Evolutionary conservation across 2,888 invertebrate genomes (phyloP), one percentile per base, ranked within the genome.

Genomic region (Xanthorhoe spadicearia): DNA sequence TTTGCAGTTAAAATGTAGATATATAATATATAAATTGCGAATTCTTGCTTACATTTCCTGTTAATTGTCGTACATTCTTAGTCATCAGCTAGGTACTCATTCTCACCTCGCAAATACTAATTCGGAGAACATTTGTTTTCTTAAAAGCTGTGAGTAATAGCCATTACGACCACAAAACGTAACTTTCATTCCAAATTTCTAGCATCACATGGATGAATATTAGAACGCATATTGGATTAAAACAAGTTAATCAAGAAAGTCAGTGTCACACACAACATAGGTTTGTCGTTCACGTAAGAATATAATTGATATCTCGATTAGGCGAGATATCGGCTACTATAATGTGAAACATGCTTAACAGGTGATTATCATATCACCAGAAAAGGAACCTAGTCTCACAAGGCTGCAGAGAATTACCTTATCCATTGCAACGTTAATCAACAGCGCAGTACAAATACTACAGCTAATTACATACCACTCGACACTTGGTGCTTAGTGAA

Each of bases 401-500:
- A 69, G 68, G 64, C 59, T 23, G 28, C 52, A 49, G 48, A 70
- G 63, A 68, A 71, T 63, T 64, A 28, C 63, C 57, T 65, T 65
- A 64, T 68, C 61, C 60, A 66, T 51, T 49, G 49, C 48, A 63
- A 35, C 53, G 43, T 64, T 59, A 65, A 61, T 67, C 48, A 60
- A 48, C 84, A 83, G 83, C 83, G 82, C 81, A 71, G 73, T 78
- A 77, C 78, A 75, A 79, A 81, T 78, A 79, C 76, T 75, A 80
- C 76, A 74, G 75, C 77, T 83, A 85, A 86, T 86, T 83, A 86
- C 77, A 72, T 76, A 76, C 74, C 73, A 74, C 70, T 63, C 66
- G 73, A 76, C 77, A 77, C 74, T 79, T 74, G 77, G 74, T 66
- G 79, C 77, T 59, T 58, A 86, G 88, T 85, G 86, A 90, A 89